phyloP scores from a whole-genome alignment of 2,888 invertebrate species.

The Pyrocoelia pectoralis region DNA sequence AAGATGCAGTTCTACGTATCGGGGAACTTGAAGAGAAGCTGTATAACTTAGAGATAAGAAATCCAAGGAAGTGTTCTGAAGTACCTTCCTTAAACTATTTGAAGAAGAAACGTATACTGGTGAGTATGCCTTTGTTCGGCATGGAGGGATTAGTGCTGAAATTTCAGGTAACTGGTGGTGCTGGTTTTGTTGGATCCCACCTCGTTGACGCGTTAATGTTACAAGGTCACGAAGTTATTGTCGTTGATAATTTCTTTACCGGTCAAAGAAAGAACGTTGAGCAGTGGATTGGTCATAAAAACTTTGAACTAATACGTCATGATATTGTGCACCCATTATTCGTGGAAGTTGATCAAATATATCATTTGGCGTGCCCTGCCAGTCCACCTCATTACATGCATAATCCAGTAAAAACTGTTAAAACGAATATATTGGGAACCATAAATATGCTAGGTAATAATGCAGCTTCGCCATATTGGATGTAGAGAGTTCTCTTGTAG shows the following conservation, averaged over 20 bases:
- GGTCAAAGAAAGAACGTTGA: constrained; percentile 96
- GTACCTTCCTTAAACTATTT: constrained; percentile 94
- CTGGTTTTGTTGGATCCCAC: constrained; percentile 99
- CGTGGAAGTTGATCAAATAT: constrained; percentile 97
- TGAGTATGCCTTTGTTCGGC: constrained; percentile 56
- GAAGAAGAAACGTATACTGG: constrained; percentile 90
- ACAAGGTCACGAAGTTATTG: constrained; percentile 95
- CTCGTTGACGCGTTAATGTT: constrained; percentile 95
- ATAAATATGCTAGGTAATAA: constrained; percentile 85
- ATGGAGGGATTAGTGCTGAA: background rate
- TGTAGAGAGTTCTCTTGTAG: constrained; percentile 59
- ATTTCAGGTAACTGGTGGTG: constrained; percentile 88
- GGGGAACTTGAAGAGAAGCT: constrained; percentile 61
- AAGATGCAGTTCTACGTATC: constrained; percentile 69
- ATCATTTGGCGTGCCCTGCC: constrained; percentile 98
- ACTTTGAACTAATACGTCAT: constrained; percentile 98
- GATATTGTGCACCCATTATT: constrained; percentile 98
- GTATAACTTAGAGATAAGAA: constrained; percentile 72
- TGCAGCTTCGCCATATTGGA: background rate
- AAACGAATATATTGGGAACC: constrained; percentile 97
- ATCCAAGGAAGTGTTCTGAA: constrained; percentile 86
- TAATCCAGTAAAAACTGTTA: constrained; percentile 99
- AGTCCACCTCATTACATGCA: constrained; percentile 99
- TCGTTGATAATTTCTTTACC: constrained; percentile 98
- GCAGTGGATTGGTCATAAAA: constrained; percentile 99